Evolutionary conservation across 1,140 invertebrate genomes (phyloP), one percentile per base, ranked within the genome.

Genomic region (Drosophila miranda): DNA sequence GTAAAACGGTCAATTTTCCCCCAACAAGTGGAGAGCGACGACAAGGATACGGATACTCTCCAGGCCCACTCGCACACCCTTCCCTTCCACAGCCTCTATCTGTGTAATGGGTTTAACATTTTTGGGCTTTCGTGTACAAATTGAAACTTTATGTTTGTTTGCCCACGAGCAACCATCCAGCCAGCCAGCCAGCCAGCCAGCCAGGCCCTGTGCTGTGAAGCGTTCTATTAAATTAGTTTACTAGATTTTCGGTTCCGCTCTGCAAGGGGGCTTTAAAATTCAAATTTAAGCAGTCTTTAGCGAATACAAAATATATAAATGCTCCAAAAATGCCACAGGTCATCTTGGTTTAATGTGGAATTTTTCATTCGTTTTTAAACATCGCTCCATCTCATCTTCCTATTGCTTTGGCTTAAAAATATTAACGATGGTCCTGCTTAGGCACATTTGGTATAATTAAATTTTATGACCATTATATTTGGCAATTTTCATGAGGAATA

Each of bases 1-100:
- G 78, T 78, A 89, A 89, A 89, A 89, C 81, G 86, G 78, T 89
- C 86, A 79, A 89, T 86, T 89, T 81, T 82, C 43, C 67, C 77
- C 50, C 46, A 64, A 58, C 62, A 49, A 26, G 14, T 53, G 43
- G 28, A 55, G 26, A 30, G 38, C 45, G 38, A 41, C 49, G 52
- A 61, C 49, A 53, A 66, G 54, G 54, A 48, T 60, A 52, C 58
- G 46, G 19, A 7, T 50, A 30, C 49, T 5, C 26, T 19, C 38
- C 16, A 42, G 26, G 21, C 44, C 23, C 34, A 8, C 38, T 14
- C 49, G 28, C 3, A 3, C 14, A 30, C n/a, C 14, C 14, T 14
- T 16, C 34, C 51, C 50, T 38, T 11, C 21, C n/a, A 19, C 26
- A 23, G 34, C 50, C 62, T 26, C 62, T 50, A 67, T 68, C 44